A percentile compares a stretch with the other conserved stretches of the same genome.
Conservation (phyloP, 92 coral and sea anemone genomes). For the Paragorgia papillata region DNA sequence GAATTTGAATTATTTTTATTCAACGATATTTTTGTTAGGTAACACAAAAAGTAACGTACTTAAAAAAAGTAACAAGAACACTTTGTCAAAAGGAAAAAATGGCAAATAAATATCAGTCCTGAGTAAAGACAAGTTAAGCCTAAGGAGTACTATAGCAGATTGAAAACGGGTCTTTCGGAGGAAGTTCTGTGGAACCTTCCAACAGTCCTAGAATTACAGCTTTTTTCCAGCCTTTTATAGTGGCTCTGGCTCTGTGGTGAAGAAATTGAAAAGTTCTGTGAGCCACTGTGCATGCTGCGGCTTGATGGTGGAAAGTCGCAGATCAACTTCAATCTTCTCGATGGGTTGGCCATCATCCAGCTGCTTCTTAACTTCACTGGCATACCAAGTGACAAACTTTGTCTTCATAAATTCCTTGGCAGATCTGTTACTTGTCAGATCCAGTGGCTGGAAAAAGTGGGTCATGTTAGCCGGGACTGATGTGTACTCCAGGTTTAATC, state of each 20-base stretch:
- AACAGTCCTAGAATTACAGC: constrained; percentile 53
- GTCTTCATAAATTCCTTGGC: constrained; percentile 62
- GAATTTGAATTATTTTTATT: no score
- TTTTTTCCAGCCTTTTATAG: constrained; percentile 61
- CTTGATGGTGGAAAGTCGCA: constrained; percentile 45
- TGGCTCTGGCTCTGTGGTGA: constrained; percentile 40
- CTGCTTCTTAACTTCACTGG: constrained; percentile 49
- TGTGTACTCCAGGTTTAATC: constrained; percentile 51
- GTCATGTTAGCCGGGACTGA: constrained; percentile 61
- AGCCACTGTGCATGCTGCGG: constrained; percentile 58
- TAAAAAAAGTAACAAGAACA: no score
- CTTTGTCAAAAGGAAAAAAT: no score
- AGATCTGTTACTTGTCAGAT: constrained; percentile 60
- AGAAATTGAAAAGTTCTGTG: constrained; percentile 49
- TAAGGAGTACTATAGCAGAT: no score
- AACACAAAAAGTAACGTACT: no score
- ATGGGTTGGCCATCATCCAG: no score
- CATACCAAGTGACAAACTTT: constrained; percentile 62
- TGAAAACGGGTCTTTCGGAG: constrained; percentile 56
- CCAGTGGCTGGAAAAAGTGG: constrained; percentile 65
- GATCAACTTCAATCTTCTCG: no score
- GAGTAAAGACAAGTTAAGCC: no score
- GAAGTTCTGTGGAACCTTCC: constrained; percentile 48
- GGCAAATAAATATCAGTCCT: no score
- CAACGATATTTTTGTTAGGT: no score